Base-by-base conservation (phyloP, 2,113 vertebrate genomes). In the Sitta europaea region DNA sequence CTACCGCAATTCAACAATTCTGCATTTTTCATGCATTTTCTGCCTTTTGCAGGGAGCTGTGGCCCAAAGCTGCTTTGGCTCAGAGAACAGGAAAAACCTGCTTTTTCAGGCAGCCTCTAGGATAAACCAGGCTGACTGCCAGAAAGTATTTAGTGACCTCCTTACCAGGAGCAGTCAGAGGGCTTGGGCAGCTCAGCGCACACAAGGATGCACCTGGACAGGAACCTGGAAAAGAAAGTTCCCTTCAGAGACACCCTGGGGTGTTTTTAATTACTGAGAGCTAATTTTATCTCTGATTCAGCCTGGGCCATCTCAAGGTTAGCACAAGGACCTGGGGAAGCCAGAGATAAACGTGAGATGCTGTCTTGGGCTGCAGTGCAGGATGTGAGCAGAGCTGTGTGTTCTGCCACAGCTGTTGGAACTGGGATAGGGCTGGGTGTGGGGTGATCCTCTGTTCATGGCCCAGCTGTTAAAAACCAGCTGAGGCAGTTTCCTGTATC, bases 81-180 rank as follows among this genome's bases (percentile, higher is more conserved):
- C 12, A 50, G 36, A 12, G 8, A 43, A 40, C 28, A 22, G 0
- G 0, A 20, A n/a, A 38, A 12, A 10, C 5, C 8, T 51, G 24
- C 7, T 29, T 73, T 57, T 20, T 11, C 31, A 21, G 25, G 50
- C 24, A 50, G 8, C n/a, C 36, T 1, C 9, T 33, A 58, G 47
- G 29, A 6, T 13, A 24, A 70, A 47, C 11, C 59, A 53, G 19
- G 4, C n/a, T 28, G 53, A 14, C 14, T 18, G 16, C 27, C 70
- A 10, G 17, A 20, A 31, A 9, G 5, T 11, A 25, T 25, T 67
- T 5, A 9, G 23, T 31, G 42, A 8, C 42, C 47, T 48, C 61
- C 48, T 63, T 5, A 4, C 63, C 51, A 23, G 0, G 11, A 19
- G 45, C 24, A 19, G 25, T 12, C 67, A 25, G 14, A 1, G 33